These are phyloP conservation scores for Phoeniculus purpureus DNA, from an alignment of 2,797 vertebrate species.

Conservation along the genomic window DNA sequence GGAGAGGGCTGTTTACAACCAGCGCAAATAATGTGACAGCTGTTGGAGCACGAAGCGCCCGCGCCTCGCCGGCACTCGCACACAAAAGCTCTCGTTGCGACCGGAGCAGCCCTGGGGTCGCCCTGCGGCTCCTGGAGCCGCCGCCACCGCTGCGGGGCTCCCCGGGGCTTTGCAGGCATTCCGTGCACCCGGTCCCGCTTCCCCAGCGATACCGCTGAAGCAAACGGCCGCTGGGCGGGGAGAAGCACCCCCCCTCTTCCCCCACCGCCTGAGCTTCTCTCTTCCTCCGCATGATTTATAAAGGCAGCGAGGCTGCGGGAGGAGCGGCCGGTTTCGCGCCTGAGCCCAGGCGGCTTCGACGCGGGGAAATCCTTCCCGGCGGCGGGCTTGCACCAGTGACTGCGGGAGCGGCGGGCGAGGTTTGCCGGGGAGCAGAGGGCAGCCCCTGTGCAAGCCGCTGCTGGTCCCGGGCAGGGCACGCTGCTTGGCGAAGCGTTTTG, in stretches of 20 bases:
- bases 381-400: not conserved
- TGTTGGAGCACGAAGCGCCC: conserved; percentile 82
- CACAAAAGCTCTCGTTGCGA: conserved; percentile 81
- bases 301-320: not conserved
- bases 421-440: not conserved
- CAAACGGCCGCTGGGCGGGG: not conserved
- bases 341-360: not conserved
- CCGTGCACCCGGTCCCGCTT: not conserved
- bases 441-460: not conserved
- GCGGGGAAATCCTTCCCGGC: not conserved
- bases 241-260: not conserved
- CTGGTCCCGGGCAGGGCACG: not conserved
- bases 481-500: not conserved
- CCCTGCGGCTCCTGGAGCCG: not conserved
- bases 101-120: not conserved
- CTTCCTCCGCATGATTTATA: not conserved
- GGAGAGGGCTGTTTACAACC: conserved; percentile 89
- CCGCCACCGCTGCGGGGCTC: not conserved
- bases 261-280: not conserved
- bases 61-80: conserved; percentile 74
- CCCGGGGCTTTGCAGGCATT: not conserved
- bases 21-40: conserved; percentile 92
- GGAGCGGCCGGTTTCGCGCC: not conserved
- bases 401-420: not conserved
- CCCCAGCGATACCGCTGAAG: not conserved